These are phyloP conservation scores for Pygocentrus nattereri DNA, from an alignment of 2,797 vertebrate species.

Conservation along the genomic window DNA sequence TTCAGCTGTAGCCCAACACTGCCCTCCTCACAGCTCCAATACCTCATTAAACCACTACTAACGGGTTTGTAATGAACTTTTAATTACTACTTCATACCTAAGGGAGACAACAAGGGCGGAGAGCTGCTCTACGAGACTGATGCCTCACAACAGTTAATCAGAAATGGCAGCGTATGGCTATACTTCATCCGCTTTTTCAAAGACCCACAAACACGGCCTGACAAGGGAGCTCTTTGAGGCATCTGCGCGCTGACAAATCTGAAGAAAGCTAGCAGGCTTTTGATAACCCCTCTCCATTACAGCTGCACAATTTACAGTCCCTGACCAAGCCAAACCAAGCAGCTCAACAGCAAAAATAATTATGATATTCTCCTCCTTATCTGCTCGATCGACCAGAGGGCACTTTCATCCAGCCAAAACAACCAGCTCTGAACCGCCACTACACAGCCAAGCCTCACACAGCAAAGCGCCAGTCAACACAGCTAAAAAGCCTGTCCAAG, in stretches of 20 bases:
- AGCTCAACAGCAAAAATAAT: background rate
- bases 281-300: background rate
- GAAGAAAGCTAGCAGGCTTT: background rate
- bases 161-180: background rate
- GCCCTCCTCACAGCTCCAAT: constrained; percentile 36
- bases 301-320: background rate
- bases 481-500: background rate
- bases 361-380: background rate
- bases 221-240: background rate
- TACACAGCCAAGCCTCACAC: background rate
- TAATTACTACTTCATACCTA: constrained; percentile 35
- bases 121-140: background rate
- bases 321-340: background rate
- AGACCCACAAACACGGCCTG: background rate
- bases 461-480: background rate
- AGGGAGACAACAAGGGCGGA: background rate
- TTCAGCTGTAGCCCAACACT: background rate
- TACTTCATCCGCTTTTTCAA: background rate
- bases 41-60: constrained; percentile 42
- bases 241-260: background rate
- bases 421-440: background rate
- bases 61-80: constrained; percentile 55
- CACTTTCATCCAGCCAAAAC: background rate
- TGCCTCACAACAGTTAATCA: background rate
- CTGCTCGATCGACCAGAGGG: background rate